Evolutionary conservation across 2,797 vertebrate genomes (phyloP).

Genomic region (Xenentodon cancila): DNA sequence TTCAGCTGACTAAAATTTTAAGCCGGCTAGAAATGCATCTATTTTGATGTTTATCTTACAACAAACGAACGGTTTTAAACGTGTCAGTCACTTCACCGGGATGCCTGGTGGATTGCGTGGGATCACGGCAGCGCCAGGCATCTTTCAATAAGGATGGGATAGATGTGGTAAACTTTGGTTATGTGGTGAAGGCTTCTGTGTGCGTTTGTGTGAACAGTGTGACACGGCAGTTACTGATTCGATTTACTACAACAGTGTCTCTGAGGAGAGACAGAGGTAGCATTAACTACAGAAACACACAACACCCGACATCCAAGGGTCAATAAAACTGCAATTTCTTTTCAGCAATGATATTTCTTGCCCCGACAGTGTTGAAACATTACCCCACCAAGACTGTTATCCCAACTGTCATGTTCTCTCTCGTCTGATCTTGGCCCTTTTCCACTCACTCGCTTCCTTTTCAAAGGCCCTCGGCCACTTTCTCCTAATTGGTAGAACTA

Average conservation of each 20-base stretch:
- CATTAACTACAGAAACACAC: conserved; percentile 3
- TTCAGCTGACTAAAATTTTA: too few relatives aligned
- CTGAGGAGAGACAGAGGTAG: not conserved
- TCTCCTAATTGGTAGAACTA: conserved; percentile 37
- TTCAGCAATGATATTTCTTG: conserved; percentile 3
- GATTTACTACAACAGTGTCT: not conserved
- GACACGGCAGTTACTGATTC: conserved; percentile 12
- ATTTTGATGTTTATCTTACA: too few relatives aligned
- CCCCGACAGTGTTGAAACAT: conserved; percentile 16
- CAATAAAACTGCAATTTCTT: conserved; percentile 15
- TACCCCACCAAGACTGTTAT: too few relatives aligned
- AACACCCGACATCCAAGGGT: conserved; percentile 2
- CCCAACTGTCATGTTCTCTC: not conserved
- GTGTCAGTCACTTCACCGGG: too few relatives aligned
- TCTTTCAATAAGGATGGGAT: conserved; percentile 54
- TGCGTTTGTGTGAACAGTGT: not conserved
- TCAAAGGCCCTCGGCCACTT: conserved; percentile 8
- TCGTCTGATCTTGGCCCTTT: not conserved
- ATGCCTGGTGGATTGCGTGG: too few relatives aligned
- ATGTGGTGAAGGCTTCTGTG: not conserved
- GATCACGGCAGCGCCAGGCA: conserved; percentile 20
- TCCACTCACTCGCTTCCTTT: conserved; percentile 1
- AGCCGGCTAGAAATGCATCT: too few relatives aligned
- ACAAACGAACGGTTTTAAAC: too few relatives aligned
- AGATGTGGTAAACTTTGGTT: conserved; percentile 14